Conservation (phyloP, 2,888 invertebrate species). For the Panorpa germanica region DNA sequence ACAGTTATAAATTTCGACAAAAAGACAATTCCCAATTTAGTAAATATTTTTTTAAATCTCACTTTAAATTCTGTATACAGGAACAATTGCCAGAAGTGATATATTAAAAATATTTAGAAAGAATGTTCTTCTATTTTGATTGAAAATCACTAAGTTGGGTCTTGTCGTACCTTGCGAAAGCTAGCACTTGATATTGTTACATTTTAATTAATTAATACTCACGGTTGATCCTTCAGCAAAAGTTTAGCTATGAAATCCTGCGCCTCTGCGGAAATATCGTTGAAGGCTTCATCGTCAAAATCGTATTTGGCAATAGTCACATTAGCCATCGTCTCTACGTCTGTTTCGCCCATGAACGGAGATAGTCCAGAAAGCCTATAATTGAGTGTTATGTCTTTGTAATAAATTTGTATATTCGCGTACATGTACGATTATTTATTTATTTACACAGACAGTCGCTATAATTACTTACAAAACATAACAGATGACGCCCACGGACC, state of each 20-base stretch:
- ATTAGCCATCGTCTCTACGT: conserved; percentile 97
- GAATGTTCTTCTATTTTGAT: conserved; percentile 11
- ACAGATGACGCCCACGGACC: conserved; percentile 96
- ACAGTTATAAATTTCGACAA: conserved; percentile 8
- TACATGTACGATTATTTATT: not conserved
- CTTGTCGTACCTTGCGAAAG: not conserved
- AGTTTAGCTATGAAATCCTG: conserved; percentile 90
- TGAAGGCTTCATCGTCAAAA: conserved; percentile 93
- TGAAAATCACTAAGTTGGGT: not conserved
- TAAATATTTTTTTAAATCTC: too few relatives aligned
- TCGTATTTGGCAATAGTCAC: conserved; percentile 94
- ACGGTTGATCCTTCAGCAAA: conserved; percentile 83
- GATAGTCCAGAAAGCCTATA: conserved; percentile 82
- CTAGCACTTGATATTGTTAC: not conserved
- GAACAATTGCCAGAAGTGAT: too few relatives aligned
- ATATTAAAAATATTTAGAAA: too few relatives aligned
- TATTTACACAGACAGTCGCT: conserved; percentile 7
- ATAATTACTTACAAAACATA: conserved; percentile 81
- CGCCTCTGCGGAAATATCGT: conserved; percentile 83
- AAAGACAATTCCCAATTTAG: conserved; percentile 20
- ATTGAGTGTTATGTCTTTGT: too few relatives aligned
- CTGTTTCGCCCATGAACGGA: conserved; percentile 96
- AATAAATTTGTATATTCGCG: not conserved
- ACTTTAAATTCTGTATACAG: too few relatives aligned
- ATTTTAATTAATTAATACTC: conserved; percentile 26